Percentiles rank a stretch among this genome's conserved stretches.
phyloP scores from a whole-genome alignment of 2,888 invertebrate species.

The Microdon myrmicae region DNA sequence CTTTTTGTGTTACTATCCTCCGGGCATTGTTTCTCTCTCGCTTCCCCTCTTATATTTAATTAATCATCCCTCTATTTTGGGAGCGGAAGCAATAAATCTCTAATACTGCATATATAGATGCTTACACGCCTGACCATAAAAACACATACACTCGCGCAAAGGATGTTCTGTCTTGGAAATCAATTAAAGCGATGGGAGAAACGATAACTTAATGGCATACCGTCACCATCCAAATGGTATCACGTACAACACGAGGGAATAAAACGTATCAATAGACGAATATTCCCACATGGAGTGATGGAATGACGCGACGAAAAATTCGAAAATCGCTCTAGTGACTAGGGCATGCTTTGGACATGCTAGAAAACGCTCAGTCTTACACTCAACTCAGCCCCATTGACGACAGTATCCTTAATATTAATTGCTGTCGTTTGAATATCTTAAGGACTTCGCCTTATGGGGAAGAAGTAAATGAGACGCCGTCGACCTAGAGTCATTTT shows the following conservation, averaged over 20 bases:
- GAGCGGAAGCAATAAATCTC: constrained; percentile 49
- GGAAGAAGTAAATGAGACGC: neutral
- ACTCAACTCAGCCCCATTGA: no score
- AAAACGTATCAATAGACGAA: constrained; percentile 14
- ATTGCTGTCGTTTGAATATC: constrained; percentile 26
- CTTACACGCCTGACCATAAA: neutral
- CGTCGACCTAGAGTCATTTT: no score
- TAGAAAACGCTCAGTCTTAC: no score
- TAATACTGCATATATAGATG: constrained; percentile 15
- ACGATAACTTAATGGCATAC: constrained; percentile 48
- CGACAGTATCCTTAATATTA: constrained; percentile 41
- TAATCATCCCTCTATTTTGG: constrained; percentile 45
- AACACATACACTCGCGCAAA: no score
- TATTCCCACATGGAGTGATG: constrained; percentile 31
- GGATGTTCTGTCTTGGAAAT: constrained; percentile 25
- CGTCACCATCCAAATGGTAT: constrained; percentile 24
- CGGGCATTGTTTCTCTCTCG: constrained; percentile 9
- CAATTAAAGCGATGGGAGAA: constrained; percentile 51
- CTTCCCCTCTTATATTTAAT: constrained; percentile 27
- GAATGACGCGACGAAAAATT: constrained; percentile 36
- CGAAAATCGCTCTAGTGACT: constrained; percentile 33
- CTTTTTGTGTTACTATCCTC: constrained; percentile 5
- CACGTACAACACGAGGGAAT: constrained; percentile 21
- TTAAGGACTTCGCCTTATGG: neutral
- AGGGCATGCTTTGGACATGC: no score